Percentiles rank a stretch among this genome's conserved stretches.
phyloP scores from a whole-genome alignment of 2,113 vertebrate genomes.

The Fukomys damarensis region DNA sequence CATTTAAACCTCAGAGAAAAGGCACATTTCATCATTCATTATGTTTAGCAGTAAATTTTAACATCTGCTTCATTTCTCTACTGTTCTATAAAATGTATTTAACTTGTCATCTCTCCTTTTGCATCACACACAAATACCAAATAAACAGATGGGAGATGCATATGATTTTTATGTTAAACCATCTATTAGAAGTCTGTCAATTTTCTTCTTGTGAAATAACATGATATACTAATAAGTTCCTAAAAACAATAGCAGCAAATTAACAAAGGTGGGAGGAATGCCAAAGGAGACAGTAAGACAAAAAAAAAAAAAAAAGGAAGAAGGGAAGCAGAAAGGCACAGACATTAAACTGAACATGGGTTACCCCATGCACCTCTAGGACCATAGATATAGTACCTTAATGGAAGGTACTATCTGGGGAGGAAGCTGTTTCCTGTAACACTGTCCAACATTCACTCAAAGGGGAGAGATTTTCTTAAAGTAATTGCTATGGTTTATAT shows the following conservation, averaged over 20 bases:
- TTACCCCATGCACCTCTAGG: not conserved
- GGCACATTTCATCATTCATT: not conserved
- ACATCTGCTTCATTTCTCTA: not conserved
- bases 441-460: not conserved
- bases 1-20: not conserved
- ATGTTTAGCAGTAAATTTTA: conserved; percentile 11
- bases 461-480: not conserved
- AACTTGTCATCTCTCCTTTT: not conserved
- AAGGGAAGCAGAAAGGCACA: not conserved
- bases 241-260: not conserved
- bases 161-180: not conserved
- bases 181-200: not conserved
- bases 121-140: not conserved
- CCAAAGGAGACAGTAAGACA: not conserved
- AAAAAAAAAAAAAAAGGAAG: not conserved
- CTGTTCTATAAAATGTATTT: not conserved
- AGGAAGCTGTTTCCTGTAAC: not conserved
- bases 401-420: not conserved
- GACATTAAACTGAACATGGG: not conserved
- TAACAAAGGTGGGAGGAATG: not conserved
- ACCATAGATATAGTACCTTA: not conserved
- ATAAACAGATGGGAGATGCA: not conserved
- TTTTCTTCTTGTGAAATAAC: not conserved
- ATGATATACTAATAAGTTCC: not conserved
- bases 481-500: not conserved